Base-by-base conservation (phyloP, 1,140 invertebrate species). In the Drosophila novamexicana region DNA sequence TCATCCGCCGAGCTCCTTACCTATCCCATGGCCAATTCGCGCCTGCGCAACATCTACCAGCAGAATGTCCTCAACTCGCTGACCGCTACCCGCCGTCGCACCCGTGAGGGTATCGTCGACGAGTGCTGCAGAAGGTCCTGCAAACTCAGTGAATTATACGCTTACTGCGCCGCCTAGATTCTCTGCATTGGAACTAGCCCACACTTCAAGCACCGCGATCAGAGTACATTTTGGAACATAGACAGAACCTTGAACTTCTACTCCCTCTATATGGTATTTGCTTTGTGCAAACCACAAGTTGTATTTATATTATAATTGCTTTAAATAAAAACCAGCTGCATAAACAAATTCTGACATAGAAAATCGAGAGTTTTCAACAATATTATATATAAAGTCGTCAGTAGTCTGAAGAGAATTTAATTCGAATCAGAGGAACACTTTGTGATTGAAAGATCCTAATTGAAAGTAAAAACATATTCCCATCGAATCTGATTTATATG, bases 61-160 rank as follows among this genome's bases (percentile, higher is more conserved):
- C 54, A 77, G 6, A 63, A 52, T 7, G 61, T 65, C 1, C 32
- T 71, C 7, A 88, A 52, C 45, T 88, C 83, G 1, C 16, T 88
- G 77, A 67, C 79, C 7, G 49, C 77, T 0, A 59, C 82, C 29
- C 58, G 75, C 5, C 76, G 90, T 12, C 90, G 79, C 39, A 79
- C 73, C 8, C 79, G 90, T 9, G 32, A 75, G 3, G 82, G 85
- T 8, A 85, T 91, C 18, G 81, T 84, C 32, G 75, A 91, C 7
- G 77, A 85, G 36, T 91, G 90, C 53, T 91, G 90, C 66, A 53
- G 34, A 6, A 59, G 77, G 7, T 2, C 63, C 9, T 91, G 90
- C 32, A 7, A 12, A 14, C 16, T 54, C 0, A 4, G 0, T 4
- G 78, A 82, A 18, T 64, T 91, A n/a, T 12, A 2, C 2, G 66